phyloP scores from a whole-genome alignment of 2,888 invertebrate species.

The Synergus itoensis region DNA sequence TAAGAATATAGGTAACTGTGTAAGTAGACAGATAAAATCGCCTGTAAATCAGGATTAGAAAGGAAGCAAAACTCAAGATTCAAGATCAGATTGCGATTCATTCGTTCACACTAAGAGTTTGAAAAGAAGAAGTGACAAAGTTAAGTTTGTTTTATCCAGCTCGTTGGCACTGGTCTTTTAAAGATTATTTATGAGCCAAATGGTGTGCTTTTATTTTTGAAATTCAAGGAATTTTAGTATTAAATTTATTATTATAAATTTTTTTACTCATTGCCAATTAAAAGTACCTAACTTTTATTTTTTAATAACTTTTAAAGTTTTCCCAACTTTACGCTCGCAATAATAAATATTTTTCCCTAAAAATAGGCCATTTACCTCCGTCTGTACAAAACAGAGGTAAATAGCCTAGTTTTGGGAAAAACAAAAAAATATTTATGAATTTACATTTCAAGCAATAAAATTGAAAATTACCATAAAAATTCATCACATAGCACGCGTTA shows the following conservation, averaged over 20 bases:
- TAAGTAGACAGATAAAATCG: slow-evolving; percentile 43
- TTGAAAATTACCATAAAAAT: not conserved
- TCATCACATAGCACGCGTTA: not conserved
- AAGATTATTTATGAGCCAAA: slow-evolving; percentile 17
- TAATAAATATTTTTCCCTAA: too few species aligned
- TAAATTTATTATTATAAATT: not conserved
- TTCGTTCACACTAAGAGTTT: slow-evolving; percentile 32
- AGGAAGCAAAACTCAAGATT: slow-evolving; percentile 39
- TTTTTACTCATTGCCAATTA: too few species aligned
- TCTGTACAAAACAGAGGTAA: too few species aligned
- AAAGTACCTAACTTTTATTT: too few species aligned
- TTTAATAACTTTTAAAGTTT: too few species aligned
- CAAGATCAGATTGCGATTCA: slow-evolving; percentile 46
- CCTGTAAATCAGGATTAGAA: slow-evolving; percentile 45
- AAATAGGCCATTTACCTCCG: too few species aligned
- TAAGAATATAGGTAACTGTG: not conserved
- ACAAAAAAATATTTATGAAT: too few species aligned
- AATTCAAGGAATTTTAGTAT: not conserved
- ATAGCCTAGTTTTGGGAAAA: too few species aligned
- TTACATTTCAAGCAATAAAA: not conserved
- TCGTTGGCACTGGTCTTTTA: slow-evolving; percentile 19
- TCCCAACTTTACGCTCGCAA: too few species aligned
- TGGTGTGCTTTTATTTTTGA: not conserved
- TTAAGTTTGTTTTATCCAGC: slow-evolving; percentile 30
- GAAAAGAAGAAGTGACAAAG: slow-evolving; percentile 16